Percentiles rank a stretch among this genome's conserved stretches.
phyloP scores from a whole-genome alignment of 2,797 vertebrate species.

The Trematomus bernacchii region DNA sequence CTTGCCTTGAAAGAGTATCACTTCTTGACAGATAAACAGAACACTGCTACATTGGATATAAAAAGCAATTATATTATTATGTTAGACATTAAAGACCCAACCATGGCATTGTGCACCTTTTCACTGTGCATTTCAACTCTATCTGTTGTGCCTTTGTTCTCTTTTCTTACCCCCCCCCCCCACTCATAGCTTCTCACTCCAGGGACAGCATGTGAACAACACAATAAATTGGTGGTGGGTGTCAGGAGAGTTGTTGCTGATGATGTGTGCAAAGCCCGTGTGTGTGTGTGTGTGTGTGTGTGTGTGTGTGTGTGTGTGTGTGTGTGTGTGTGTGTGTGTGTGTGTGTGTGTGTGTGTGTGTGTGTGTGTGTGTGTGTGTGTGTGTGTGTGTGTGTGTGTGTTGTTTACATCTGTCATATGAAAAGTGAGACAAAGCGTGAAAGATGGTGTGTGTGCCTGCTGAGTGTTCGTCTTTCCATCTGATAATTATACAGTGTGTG shows the following conservation, averaged over 20 bases:
- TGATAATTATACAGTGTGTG: conserved; percentile 12
- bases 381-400: background rate
- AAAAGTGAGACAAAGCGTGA: conserved; percentile 33
- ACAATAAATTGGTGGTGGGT: conserved; percentile 43
- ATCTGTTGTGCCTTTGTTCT: conserved; percentile 48
- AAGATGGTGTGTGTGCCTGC: conserved; percentile 1
- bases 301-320: conserved; percentile 1
- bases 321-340: conserved; percentile 1
- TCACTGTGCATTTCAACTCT: conserved; percentile 4
- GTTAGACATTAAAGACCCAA: conserved; percentile 41
- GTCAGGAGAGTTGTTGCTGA: conserved; percentile 45
- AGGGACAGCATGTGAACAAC: conserved; percentile 53
- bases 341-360: background rate
- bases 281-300: background rate
- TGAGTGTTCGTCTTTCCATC: background rate
- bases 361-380: background rate
- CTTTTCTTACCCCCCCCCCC: conserved; percentile 26
- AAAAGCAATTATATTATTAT: conserved; percentile 15
- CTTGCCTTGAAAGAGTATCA: conserved; percentile 2
- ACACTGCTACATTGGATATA: background rate
- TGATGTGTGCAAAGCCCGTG: conserved; percentile 16
- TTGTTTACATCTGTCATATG: conserved; percentile 33
- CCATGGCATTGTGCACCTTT: conserved; percentile 12
- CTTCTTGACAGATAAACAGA: conserved; percentile 9
- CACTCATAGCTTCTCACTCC: conserved; percentile 39